Percentiles rank a stretch among this genome's conserved stretches.
These are phyloP conservation scores for Ctenodactylus gundi DNA, from an alignment of 2,113 vertebrate species.

Conservation along the genomic window DNA sequence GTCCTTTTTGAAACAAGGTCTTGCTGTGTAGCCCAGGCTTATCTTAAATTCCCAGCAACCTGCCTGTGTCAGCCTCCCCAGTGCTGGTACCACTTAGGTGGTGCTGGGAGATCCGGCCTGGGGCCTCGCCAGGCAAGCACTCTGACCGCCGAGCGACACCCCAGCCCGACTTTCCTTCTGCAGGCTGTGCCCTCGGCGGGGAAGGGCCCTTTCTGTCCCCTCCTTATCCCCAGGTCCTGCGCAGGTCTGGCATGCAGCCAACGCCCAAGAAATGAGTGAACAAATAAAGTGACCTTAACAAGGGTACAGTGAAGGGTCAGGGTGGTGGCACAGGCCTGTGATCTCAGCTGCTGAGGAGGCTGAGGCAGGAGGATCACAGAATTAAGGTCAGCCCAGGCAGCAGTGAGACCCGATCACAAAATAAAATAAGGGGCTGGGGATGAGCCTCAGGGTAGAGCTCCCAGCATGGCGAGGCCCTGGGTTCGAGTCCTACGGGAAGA, in stretches of 20 bases:
- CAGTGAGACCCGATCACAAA: background rate
- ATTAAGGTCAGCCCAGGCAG: background rate
- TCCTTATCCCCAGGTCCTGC: background rate
- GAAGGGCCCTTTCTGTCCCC: too few relatives aligned
- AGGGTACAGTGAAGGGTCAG: background rate
- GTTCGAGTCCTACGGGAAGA: background rate
- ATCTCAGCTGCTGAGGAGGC: background rate
- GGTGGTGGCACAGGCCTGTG: background rate
- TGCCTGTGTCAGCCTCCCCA: too few relatives aligned
- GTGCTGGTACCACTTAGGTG: too few relatives aligned
- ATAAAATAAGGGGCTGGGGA: background rate
- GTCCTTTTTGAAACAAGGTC: too few relatives aligned
- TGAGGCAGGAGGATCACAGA: background rate
- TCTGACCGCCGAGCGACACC: too few relatives aligned
- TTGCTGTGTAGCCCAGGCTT: too few relatives aligned
- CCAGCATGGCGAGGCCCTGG: background rate
- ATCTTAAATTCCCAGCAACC: too few relatives aligned
- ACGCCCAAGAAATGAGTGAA: background rate
- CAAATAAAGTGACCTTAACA: background rate
- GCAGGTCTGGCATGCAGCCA: background rate
- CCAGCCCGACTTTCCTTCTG: background rate
- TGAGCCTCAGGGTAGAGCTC: background rate
- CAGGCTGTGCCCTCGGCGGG: fast-evolving
- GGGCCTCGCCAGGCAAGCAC: too few relatives aligned
- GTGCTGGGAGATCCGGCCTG: too few relatives aligned